Evolutionary conservation across 2,113 vertebrate genomes (phyloP).

Genomic region (Pomatorhinus ruficollis): DNA sequence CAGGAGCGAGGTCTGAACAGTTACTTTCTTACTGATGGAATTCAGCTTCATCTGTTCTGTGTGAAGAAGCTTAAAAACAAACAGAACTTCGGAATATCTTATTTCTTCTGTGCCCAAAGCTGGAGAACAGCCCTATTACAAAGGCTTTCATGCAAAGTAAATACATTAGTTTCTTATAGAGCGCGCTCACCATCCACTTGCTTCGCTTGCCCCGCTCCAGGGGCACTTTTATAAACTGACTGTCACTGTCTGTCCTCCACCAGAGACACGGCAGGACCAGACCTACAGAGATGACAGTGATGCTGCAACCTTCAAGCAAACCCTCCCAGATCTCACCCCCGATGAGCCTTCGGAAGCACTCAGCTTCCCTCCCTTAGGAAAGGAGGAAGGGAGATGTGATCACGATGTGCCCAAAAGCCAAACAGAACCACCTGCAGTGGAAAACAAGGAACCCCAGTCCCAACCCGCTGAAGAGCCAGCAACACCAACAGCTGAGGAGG

Average conservation of each 20-base stretch:
- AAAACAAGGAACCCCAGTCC: constrained; percentile 70
- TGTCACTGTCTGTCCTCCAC: not conserved
- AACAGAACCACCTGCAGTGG: constrained; percentile 29
- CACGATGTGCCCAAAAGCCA: constrained; percentile 58
- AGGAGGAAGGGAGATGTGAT: constrained; percentile 73
- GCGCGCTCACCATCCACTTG: not conserved
- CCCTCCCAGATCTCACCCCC: constrained; percentile 91
- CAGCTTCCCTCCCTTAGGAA: constrained; percentile 74
- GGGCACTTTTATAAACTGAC: not conserved
- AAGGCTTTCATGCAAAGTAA: not conserved
- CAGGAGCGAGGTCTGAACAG: not conserved
- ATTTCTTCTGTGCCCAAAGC: not conserved
- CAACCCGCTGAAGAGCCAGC: constrained; percentile 56
- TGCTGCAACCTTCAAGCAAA: constrained; percentile 90
- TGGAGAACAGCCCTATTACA: not conserved
- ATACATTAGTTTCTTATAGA: not conserved
- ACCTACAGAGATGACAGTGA: constrained; percentile 87
- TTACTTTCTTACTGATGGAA: not conserved
- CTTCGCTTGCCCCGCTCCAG: not conserved
- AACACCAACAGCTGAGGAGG: constrained; percentile 76
- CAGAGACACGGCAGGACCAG: constrained; percentile 83
- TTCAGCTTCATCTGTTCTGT: not conserved
- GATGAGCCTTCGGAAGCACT: constrained; percentile 90
- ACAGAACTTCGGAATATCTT: not conserved
- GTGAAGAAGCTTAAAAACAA: not conserved